Conservation (phyloP, 2,113 vertebrate species). For the Sebastes fasciatus region DNA sequence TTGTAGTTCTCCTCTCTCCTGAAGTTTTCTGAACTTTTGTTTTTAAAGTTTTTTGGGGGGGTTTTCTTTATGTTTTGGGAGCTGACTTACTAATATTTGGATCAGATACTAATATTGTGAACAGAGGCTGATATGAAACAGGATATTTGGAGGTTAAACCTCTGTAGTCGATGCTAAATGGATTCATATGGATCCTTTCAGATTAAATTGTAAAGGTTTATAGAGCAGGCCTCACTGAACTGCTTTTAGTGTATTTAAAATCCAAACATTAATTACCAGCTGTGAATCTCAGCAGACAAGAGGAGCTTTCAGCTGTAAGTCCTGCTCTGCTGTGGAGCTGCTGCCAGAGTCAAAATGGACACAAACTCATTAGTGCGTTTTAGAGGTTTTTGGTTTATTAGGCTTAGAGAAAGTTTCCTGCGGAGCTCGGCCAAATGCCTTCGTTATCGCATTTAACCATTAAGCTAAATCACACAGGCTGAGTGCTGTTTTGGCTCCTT, state of each 20-base stretch:
- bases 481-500: slow-evolving; percentile 81
- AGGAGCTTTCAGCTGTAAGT: slow-evolving; percentile 60
- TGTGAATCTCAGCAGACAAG: slow-evolving; percentile 35
- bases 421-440: slow-evolving; percentile 71
- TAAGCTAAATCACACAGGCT: slow-evolving; percentile 75
- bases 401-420: slow-evolving; percentile 67
- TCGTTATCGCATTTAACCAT: slow-evolving; percentile 73
- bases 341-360: slow-evolving; percentile 40
- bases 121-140: background rate
- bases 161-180: slow-evolving; percentile 3
- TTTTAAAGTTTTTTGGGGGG: no score
- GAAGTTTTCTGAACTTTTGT: background rate
- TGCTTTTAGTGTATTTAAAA: slow-evolving; percentile 58
- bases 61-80: no score
- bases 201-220: slow-evolving; percentile 17
- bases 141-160: slow-evolving; percentile 21
- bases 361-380: slow-evolving; percentile 61
- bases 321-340: background rate
- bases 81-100: no score
- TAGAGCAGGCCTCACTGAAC: background rate
- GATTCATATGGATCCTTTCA: slow-evolving; percentile 24
- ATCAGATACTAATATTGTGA: background rate
- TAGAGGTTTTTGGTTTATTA: slow-evolving; percentile 63
- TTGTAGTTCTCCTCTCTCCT: background rate
- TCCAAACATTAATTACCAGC: slow-evolving; percentile 62